Conservation (phyloP, 1,140 invertebrate species). For the Cataglyphis hispanica region DNA sequence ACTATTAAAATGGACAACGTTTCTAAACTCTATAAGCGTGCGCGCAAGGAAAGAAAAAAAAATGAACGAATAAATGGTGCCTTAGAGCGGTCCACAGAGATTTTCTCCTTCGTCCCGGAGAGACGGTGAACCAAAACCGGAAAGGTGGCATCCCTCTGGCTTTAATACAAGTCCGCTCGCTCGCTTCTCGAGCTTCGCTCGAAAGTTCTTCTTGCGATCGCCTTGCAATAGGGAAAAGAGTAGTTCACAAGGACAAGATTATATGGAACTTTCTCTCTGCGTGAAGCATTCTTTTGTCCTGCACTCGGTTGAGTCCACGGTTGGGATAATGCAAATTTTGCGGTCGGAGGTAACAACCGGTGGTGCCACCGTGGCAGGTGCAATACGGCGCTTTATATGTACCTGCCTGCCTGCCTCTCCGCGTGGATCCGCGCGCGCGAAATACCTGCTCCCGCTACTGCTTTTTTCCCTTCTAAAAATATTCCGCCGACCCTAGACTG, state of each 20-base stretch:
- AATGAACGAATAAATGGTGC: too few relatives aligned
- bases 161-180: too few relatives aligned
- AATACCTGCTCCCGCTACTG: conserved; percentile 73
- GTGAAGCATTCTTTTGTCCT: conserved; percentile 39
- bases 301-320: too few relatives aligned
- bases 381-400: conserved; percentile 70
- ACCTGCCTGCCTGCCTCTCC: conserved; percentile 49
- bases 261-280: background rate
- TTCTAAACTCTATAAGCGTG: too few relatives aligned
- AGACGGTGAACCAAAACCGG: too few relatives aligned
- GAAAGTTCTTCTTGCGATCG: background rate
- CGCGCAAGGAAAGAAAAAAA: too few relatives aligned
- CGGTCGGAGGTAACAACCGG: conserved; percentile 72
- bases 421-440: conserved; percentile 38
- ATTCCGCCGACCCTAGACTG: conserved; percentile 78
- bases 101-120: too few relatives aligned
- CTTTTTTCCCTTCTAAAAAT: conserved; percentile 76
- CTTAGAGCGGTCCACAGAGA: too few relatives aligned
- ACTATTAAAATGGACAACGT: too few relatives aligned
- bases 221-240: conserved; percentile 28
- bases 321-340: conserved; percentile 77
- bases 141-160: too few relatives aligned
- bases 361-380: conserved; percentile 80
- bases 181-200: background rate
- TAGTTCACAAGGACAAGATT: background rate